These are phyloP conservation scores for Benitochromis conjunctus DNA, from an alignment of 2,113 vertebrate species.

Conservation along the genomic window DNA sequence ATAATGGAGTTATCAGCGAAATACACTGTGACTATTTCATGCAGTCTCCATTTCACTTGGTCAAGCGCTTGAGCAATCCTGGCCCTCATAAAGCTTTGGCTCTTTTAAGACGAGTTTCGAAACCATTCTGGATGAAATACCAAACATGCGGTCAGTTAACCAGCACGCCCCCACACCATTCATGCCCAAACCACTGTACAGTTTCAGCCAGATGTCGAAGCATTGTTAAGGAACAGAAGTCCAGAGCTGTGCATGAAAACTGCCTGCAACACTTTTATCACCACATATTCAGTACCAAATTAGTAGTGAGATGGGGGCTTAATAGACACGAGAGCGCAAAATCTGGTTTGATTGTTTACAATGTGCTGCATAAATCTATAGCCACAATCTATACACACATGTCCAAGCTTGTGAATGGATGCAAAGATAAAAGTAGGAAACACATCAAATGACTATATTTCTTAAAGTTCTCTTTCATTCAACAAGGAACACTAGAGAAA, in stretches of 20 bases:
- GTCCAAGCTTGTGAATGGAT: not conserved
- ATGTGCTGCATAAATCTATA: not conserved
- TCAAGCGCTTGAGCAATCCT: slow-evolving; percentile 42
- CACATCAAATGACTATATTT: not conserved
- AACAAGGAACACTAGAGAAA: not conserved
- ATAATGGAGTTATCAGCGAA: not conserved
- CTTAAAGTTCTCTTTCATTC: not conserved
- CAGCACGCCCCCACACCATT: slow-evolving; percentile 38
- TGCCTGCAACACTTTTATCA: not conserved
- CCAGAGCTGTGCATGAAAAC: not conserved
- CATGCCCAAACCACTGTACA: slow-evolving; percentile 44
- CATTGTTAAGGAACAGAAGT: not conserved
- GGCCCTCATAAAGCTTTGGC: slow-evolving; percentile 17
- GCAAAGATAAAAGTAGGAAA: not conserved
- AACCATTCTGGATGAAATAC: slow-evolving; percentile 48
- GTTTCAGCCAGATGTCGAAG: slow-evolving; percentile 27
- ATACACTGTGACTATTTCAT: not conserved
- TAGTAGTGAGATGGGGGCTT: not conserved
- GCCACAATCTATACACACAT: not conserved
- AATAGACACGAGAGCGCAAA: not conserved
- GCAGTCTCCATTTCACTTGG: not conserved
- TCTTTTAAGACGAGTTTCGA: slow-evolving; percentile 34
- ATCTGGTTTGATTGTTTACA: not conserved
- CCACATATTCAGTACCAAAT: not conserved
- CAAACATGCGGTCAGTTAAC: slow-evolving; percentile 60